Evolutionary conservation across 2,888 invertebrate species (phyloP).

Genomic region (Microplitis manilae): DNA sequence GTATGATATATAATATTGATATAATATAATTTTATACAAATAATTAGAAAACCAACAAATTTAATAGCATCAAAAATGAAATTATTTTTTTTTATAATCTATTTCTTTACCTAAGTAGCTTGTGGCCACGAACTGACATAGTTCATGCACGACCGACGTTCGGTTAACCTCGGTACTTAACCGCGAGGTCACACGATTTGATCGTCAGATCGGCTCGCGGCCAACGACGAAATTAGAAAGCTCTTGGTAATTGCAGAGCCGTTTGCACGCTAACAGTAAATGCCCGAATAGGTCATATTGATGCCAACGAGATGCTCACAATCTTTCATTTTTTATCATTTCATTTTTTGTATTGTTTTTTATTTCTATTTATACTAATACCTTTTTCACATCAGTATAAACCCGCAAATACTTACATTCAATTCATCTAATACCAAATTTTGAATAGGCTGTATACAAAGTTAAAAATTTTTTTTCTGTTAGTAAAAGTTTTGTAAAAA

Average conservation of each 20-base stretch:
- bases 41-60: not conserved
- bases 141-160: conserved; percentile 38
- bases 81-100: conserved; percentile 26
- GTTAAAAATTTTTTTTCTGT: no score
- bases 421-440: no score
- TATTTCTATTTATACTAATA: not conserved
- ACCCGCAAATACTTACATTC: no score
- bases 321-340: conserved; percentile 2
- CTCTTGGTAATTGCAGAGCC: conserved; percentile 62
- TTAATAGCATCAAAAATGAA: not conserved
- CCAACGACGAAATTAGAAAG: conserved; percentile 65
- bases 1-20: not conserved
- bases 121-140: conserved; percentile 33
- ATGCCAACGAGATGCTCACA: conserved; percentile 34
- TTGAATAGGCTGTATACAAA: no score
- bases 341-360: not conserved
- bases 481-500: no score
- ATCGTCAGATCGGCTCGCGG: conserved; percentile 61
- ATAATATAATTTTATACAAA: not conserved
- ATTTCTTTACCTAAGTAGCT: conserved; percentile 26
- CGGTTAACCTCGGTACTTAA: conserved; percentile 56
- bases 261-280: conserved; percentile 64
- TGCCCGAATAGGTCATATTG: conserved; percentile 58
- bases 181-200: conserved; percentile 62
- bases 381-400: not conserved